These are phyloP conservation scores for Ianthella basta DNA, from an alignment of 37 sponge, comb jelly and placozoan species.

Conservation along the genomic window DNA sequence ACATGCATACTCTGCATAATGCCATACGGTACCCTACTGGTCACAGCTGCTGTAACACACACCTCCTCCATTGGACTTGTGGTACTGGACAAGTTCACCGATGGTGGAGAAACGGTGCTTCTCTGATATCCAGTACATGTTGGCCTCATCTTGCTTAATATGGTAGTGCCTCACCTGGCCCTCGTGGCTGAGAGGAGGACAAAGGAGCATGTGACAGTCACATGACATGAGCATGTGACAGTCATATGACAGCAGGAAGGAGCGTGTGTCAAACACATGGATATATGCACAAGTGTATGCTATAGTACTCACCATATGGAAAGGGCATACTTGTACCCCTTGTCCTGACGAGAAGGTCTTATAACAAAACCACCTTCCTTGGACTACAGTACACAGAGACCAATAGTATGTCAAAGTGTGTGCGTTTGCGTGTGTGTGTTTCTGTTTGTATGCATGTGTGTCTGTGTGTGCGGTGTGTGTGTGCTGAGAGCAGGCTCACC, in stretches of 20 bases:
- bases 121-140: slow-evolving; percentile 92
- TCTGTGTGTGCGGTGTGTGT: background rate
- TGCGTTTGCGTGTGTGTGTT: too few relatives aligned
- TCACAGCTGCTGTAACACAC: too few relatives aligned
- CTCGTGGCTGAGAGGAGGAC: slow-evolving; percentile 71
- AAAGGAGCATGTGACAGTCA: background rate
- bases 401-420: background rate
- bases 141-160: slow-evolving; percentile 81
- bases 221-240: background rate
- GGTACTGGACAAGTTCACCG: slow-evolving; percentile 87
- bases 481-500: background rate
- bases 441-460: too few relatives aligned
- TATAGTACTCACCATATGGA: slow-evolving; percentile 93
- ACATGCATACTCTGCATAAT: background rate
- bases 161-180: slow-evolving; percentile 92
- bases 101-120: slow-evolving; percentile 86
- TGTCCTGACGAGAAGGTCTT: slow-evolving; percentile 68
- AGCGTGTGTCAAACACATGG: too few relatives aligned
- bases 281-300: too few relatives aligned
- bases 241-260: too few relatives aligned
- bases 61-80: slow-evolving; percentile 93
- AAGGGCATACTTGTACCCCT: slow-evolving; percentile 91
- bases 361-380: slow-evolving; percentile 90
- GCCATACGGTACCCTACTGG: too few relatives aligned
- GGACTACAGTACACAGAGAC: slow-evolving; percentile 75